phyloP scores from a whole-genome alignment of 2,797 vertebrate species.

The Dendrocincla tyrannina region DNA sequence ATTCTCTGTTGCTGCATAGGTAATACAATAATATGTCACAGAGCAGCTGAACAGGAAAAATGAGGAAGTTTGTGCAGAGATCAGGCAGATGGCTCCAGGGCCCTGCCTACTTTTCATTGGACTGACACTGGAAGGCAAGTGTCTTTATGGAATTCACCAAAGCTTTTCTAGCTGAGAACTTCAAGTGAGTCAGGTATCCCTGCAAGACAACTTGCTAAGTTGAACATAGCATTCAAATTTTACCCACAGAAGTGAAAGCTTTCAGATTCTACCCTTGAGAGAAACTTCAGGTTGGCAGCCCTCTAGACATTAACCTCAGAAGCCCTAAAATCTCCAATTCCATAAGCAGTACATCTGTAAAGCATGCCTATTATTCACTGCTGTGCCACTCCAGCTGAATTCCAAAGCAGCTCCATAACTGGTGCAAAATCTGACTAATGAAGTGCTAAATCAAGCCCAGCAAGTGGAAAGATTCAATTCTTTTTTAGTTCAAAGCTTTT shows the following conservation, averaged over 20 bases:
- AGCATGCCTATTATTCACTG: conserved; percentile 7
- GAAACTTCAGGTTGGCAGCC: neutral
- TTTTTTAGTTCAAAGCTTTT: conserved; percentile 40
- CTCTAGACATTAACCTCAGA: neutral
- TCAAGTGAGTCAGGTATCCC: neutral
- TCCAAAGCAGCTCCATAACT: conserved; percentile 32
- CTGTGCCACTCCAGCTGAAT: conserved; percentile 42
- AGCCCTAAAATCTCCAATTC: neutral
- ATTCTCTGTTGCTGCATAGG: neutral
- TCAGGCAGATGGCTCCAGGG: neutral
- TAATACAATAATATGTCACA: neutral
- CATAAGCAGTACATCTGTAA: neutral
- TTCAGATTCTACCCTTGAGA: neutral
- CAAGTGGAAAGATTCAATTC: conserved; percentile 35
- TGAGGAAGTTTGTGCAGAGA: neutral
- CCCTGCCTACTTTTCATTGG: neutral
- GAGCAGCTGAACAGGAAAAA: neutral
- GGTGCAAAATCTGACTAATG: conserved; percentile 47
- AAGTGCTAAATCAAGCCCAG: conserved; percentile 50
- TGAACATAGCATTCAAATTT: neutral
- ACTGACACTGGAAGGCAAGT: neutral
- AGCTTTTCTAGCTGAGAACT: neutral
- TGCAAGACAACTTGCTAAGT: neutral
- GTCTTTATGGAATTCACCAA: neutral
- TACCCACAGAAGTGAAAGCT: neutral